These are phyloP conservation scores for Steatocranus sp. DNA, from an alignment of 2,797 vertebrate genomes.

Conservation along the genomic window DNA sequence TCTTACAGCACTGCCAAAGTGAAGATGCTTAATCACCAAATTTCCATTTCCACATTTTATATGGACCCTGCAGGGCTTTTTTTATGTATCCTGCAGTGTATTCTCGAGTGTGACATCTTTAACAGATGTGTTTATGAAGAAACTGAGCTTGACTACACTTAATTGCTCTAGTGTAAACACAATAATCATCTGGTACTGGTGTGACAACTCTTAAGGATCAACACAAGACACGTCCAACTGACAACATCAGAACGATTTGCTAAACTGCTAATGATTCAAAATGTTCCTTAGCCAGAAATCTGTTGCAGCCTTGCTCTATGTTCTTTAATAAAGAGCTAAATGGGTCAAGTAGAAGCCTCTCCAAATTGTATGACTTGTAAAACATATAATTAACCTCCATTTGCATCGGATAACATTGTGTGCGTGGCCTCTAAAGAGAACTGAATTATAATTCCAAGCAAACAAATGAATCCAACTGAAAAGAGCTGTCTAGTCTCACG, in stretches of 20 bases:
- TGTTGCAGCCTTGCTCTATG: background rate
- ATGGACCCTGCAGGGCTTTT: background rate
- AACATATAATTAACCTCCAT: constrained; percentile 26
- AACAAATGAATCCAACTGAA: constrained; percentile 37
- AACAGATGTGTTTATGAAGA: constrained; percentile 11
- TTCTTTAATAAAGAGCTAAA: background rate
- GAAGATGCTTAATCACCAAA: background rate
- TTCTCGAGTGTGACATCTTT: background rate
- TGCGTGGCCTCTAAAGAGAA: constrained; percentile 40
- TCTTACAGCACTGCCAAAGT: background rate
- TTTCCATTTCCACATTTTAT: background rate
- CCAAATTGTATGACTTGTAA: constrained; percentile 14
- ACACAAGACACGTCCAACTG: background rate
- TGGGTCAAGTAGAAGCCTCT: background rate
- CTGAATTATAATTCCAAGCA: constrained; percentile 24
- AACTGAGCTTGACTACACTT: background rate
- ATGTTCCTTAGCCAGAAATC: background rate
- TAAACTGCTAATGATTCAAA: background rate
- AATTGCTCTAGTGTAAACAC: constrained; percentile 13
- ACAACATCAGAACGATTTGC: background rate
- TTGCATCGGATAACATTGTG: constrained; percentile 3
- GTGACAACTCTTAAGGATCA: background rate
- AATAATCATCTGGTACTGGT: background rate
- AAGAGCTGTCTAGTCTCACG: constrained; percentile 2
- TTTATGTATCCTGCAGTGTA: background rate